phyloP scores from a whole-genome alignment of 2,888 invertebrate genomes.

The Mythimna albipuncta region DNA sequence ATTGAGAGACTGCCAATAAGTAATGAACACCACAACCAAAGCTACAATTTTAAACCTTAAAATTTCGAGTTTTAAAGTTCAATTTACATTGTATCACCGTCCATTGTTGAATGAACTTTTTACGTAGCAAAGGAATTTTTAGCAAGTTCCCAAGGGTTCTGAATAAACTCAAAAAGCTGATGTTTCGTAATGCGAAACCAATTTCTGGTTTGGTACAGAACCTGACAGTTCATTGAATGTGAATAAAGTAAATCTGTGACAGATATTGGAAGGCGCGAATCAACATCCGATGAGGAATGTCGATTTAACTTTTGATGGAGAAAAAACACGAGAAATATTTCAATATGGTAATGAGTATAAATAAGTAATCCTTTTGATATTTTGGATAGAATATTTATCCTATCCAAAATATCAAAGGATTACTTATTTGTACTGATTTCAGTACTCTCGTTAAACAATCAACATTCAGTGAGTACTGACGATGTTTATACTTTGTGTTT shows the following conservation, averaged over 20 bases:
- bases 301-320: slow-evolving; percentile 41
- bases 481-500: background rate
- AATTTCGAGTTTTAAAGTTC: slow-evolving; percentile 8
- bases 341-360: slow-evolving; percentile 28
- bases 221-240: slow-evolving; percentile 56
- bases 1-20: slow-evolving; percentile 59
- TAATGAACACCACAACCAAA: slow-evolving; percentile 43
- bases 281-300: slow-evolving; percentile 50
- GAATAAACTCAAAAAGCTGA: slow-evolving; percentile 57
- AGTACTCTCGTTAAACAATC: background rate
- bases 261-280: slow-evolving; percentile 56
- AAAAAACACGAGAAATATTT: slow-evolving; percentile 36
- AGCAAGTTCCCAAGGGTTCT: slow-evolving; percentile 52
- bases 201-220: slow-evolving; percentile 48
- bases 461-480: background rate
- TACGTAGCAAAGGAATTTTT: slow-evolving; percentile 44
- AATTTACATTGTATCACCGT: slow-evolving; percentile 12
- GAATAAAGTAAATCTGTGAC: slow-evolving; percentile 50
- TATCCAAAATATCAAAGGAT: too few relatives aligned
- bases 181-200: slow-evolving; percentile 57
- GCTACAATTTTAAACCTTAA: slow-evolving; percentile 38
- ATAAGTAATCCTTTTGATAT: slow-evolving; percentile 19
- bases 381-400: background rate
- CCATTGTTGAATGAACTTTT: slow-evolving; percentile 45
- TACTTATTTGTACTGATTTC: background rate